Base-by-base conservation (phyloP, 2,797 vertebrate species). In the Micrastur ruficollis region DNA sequence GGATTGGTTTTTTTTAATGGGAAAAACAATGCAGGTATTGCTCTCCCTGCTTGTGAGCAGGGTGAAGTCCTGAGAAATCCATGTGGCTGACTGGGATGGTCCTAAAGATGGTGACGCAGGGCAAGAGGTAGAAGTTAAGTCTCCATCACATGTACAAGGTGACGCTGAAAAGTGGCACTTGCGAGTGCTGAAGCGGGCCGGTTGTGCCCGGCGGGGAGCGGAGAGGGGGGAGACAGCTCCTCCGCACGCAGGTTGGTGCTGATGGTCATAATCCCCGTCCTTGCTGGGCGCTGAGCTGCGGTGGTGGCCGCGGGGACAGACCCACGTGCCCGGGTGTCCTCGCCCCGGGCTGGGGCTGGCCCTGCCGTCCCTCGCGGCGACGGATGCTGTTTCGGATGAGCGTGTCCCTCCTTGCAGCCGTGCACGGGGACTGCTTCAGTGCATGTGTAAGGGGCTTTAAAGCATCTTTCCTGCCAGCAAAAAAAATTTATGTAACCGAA, bases 251-350 rank as follows among this genome's bases (percentile, higher is more conserved):
- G 32, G n/a, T 6, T 5, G 55, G 17, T 13, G 44, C n/a, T 11
- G 13, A 0, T 1, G 52, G 22, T 10, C 20, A 2, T 11, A 0
- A 4, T 14, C 42, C 58, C 36, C 1, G 1, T 3, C 2, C 32
- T 47, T 12, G 34, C 47, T 4, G 22, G n/a, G 79, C 2, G 4
- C 38, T 14, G 31, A 59, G 40, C 34, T 7, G 66, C 3, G 2
- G 47, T 4, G 25, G 23, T 11, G 68, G 29, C 62, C 29, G 4
- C 1, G 13, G 76, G 65, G 21, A 29, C 14, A 12, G 49, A 16
- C 25, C 44, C 34, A 15, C 1, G 4, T 6, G 40, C 29, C 25
- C 19, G 52, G 36, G 59, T 32, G 49, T 36, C 31, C 65, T 31
- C 14, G 1, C n/a, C 22, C 4, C 1, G 34, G 61, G 27, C 17